Conservation (phyloP, 2,797 vertebrate genomes). For the Urophycis tenuis region DNA sequence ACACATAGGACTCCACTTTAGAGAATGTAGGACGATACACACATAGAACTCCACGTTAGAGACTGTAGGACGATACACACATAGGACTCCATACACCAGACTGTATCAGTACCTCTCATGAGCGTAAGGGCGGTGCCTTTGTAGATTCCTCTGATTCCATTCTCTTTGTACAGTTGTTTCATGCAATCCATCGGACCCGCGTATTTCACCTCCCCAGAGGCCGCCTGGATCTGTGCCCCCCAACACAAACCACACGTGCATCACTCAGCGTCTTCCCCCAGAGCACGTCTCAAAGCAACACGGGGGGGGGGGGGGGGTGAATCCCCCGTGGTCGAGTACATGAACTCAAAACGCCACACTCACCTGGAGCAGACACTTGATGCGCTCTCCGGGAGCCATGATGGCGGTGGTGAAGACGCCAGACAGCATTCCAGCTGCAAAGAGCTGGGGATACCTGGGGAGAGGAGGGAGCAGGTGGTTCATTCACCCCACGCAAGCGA, state of each 20-base stretch:
- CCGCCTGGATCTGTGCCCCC: constrained; percentile 81
- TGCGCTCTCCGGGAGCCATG: constrained; percentile 96
- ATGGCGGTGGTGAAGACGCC: constrained; percentile 94
- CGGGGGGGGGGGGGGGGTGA: neutral
- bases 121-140: constrained; percentile 94
- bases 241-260: neutral
- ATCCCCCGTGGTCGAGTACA: neutral
- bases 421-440: constrained; percentile 94
- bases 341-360: constrained; percentile 33
- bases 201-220: constrained; percentile 82
- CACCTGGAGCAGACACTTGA: constrained; percentile 97
- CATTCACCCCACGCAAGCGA: neutral
- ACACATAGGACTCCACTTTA: no score
- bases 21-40: no score
- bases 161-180: constrained; percentile 86
- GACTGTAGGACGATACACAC: no score
- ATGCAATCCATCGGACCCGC: constrained; percentile 86
- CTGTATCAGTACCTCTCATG: constrained; percentile 82
- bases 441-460: constrained; percentile 91
- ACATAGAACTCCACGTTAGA: no score
- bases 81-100: neutral
- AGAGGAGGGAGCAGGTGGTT: constrained; percentile 6
- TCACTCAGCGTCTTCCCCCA: neutral
- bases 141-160: constrained; percentile 87
- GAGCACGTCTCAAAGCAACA: neutral